Conservation (phyloP, 1,140 invertebrate genomes). For the Calosoma granatense region DNA sequence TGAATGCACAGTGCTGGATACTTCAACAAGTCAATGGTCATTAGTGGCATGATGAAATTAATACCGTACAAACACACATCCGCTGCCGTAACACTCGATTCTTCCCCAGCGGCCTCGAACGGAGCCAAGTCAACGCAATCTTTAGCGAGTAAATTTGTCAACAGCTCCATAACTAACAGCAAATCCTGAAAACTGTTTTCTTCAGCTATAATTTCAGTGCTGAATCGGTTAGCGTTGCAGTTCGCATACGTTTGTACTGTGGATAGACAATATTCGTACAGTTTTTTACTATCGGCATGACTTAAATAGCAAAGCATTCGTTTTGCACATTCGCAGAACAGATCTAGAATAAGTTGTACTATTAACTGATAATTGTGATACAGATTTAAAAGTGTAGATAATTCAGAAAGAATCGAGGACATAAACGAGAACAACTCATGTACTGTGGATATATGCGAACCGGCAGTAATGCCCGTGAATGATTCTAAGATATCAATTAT, state of each 20-base stretch:
- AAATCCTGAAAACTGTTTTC: slow-evolving; percentile 65
- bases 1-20: slow-evolving; percentile 57
- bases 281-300: slow-evolving; percentile 43
- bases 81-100: slow-evolving; percentile 38
- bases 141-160: slow-evolving; percentile 59
- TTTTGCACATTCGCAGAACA: slow-evolving; percentile 61
- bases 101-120: slow-evolving; percentile 24
- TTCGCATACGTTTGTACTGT: slow-evolving; percentile 63
- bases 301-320: slow-evolving; percentile 56
- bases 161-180: slow-evolving; percentile 55
- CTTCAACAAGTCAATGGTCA: slow-evolving; percentile 62
- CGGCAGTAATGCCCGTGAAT: slow-evolving; percentile 52
- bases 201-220: slow-evolving; percentile 45
- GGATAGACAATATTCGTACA: slow-evolving; percentile 53
- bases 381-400: slow-evolving; percentile 54
- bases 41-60: slow-evolving; percentile 62
- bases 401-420: slow-evolving; percentile 50
- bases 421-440: slow-evolving; percentile 53
- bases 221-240: slow-evolving; percentile 43
- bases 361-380: slow-evolving; percentile 78
- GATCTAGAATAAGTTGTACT: slow-evolving; percentile 65
- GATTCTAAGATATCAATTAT: slow-evolving; percentile 55
- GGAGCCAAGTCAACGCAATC: slow-evolving; percentile 55
- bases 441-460: slow-evolving; percentile 45
- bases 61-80: slow-evolving; percentile 62